Conservation (phyloP, 1,140 invertebrate genomes). For the Neotoxoptera formosana region DNA sequence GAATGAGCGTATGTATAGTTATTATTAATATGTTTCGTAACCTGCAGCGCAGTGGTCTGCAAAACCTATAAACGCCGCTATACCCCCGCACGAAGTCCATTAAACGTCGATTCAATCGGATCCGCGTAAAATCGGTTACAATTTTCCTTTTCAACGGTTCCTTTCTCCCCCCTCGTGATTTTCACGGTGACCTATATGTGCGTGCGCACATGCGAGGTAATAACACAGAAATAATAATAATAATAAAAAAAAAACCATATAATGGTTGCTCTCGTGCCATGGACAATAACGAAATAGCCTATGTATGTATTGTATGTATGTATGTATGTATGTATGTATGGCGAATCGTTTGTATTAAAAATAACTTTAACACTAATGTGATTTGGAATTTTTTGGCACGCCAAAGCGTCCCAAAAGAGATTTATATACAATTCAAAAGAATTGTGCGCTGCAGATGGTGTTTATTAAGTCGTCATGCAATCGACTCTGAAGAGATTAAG, state of each 20-base stretch:
- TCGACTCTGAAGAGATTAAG: neutral
- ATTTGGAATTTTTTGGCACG: slow-evolving; percentile 45
- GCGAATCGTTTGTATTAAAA: slow-evolving; percentile 56
- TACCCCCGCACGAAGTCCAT: slow-evolving; percentile 28
- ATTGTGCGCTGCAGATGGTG: slow-evolving; percentile 38
- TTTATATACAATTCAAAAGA: slow-evolving; percentile 46
- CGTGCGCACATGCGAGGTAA: neutral
- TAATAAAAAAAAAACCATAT: slow-evolving; percentile 20
- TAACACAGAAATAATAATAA: slow-evolving; percentile 40
- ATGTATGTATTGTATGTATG: neutral
- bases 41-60: too few relatives aligned
- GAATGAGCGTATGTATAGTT: neutral
- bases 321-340: neutral
- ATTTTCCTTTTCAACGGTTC: slow-evolving; percentile 46
- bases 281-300: slow-evolving; percentile 9
- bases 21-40: slow-evolving; percentile 19
- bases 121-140: slow-evolving; percentile 54
- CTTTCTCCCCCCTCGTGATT: neutral
- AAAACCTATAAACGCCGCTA: neutral
- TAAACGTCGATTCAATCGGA: slow-evolving; percentile 33
- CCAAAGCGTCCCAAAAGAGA: slow-evolving; percentile 35
- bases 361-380: slow-evolving; percentile 39
- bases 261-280: slow-evolving; percentile 45
- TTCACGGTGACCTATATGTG: slow-evolving; percentile 40
- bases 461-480: slow-evolving; percentile 29